Evolutionary conservation across 2,797 vertebrate species (phyloP).

Genomic region (Ctenopoma kingsleyae): DNA sequence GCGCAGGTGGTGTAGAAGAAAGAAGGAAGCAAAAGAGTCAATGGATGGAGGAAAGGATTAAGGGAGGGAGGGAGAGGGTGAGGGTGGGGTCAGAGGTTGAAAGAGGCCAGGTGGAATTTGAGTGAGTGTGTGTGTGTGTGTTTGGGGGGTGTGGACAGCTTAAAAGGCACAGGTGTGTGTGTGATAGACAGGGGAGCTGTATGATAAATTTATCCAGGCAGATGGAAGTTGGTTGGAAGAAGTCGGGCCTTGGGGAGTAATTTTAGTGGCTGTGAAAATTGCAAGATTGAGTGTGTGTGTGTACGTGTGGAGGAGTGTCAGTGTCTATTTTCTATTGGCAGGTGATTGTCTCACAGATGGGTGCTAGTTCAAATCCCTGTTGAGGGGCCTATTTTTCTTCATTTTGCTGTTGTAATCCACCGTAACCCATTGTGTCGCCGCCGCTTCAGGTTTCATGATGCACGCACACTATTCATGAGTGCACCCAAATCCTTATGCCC

Average conservation of each 20-base stretch:
- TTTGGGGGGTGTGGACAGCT: slow-evolving; percentile 26
- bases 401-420: slow-evolving; percentile 54
- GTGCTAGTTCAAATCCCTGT: slow-evolving; percentile 67
- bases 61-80: slow-evolving; percentile 43
- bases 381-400: slow-evolving; percentile 54
- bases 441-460: slow-evolving; percentile 64
- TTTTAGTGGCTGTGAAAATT: slow-evolving; percentile 66
- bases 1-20: slow-evolving; percentile 70
- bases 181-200: slow-evolving; percentile 62
- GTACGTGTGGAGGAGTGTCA: neutral
- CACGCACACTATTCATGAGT: slow-evolving; percentile 33
- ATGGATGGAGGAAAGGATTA: slow-evolving; percentile 62
- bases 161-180: slow-evolving; percentile 71
- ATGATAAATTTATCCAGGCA: slow-evolving; percentile 70
- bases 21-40: slow-evolving; percentile 55
- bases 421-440: slow-evolving; percentile 56
- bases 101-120: slow-evolving; percentile 73
- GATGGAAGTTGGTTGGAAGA: slow-evolving; percentile 74
- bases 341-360: slow-evolving; percentile 71
- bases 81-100: slow-evolving; percentile 72
- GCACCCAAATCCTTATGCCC: neutral
- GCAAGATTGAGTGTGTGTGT: slow-evolving; percentile 41
- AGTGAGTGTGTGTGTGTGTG: slow-evolving; percentile 42
- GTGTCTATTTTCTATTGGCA: slow-evolving; percentile 58
- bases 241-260: slow-evolving; percentile 63